Percentiles rank a stretch among this genome's conserved stretches.
phyloP scores from a whole-genome alignment of 2,797 vertebrate species.

The Scleropages formosus region DNA sequence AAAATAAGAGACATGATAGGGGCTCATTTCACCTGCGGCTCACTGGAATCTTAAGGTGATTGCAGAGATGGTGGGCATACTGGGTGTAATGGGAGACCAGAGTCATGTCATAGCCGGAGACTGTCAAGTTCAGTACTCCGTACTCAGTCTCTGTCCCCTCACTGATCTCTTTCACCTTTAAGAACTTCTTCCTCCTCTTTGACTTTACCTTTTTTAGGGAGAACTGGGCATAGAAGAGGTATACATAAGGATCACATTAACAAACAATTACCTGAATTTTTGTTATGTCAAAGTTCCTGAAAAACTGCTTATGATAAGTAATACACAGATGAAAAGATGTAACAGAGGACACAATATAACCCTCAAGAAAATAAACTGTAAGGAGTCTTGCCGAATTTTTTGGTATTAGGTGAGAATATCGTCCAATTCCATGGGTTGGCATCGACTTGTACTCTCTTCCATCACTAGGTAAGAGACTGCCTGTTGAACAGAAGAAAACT shows the following conservation, averaged over 20 bases:
- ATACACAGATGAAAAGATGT: neutral
- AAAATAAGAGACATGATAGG: neutral
- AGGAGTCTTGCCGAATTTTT: constrained; percentile 58
- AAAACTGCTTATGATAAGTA: neutral
- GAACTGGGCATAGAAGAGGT: constrained; percentile 12
- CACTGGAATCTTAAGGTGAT: constrained; percentile 71
- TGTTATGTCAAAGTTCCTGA: no score
- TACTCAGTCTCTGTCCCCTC: constrained; percentile 67
- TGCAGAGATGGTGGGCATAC: constrained; percentile 85
- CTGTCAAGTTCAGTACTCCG: constrained; percentile 76
- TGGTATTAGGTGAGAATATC: constrained; percentile 73
- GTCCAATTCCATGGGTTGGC: constrained; percentile 84
- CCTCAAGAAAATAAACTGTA: constrained; percentile 1
- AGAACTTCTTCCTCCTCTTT: constrained; percentile 73
- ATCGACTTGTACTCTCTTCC: constrained; percentile 69
- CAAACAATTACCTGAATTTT: neutral
- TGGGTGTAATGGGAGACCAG: constrained; percentile 80
- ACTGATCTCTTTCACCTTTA: constrained; percentile 68
- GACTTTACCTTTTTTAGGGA: constrained; percentile 34
- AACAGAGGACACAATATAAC: constrained; percentile 5
- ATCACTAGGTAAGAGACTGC: constrained; percentile 38
- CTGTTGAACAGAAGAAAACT: constrained; percentile 10
- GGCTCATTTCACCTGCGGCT: constrained; percentile 70
- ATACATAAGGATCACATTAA: neutral
- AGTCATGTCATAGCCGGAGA: constrained; percentile 83